These are phyloP conservation scores for human (Homo sapiens) DNA, from an alignment of 2,113 vertebrate genomes.

Conservation along the genomic window DNA sequence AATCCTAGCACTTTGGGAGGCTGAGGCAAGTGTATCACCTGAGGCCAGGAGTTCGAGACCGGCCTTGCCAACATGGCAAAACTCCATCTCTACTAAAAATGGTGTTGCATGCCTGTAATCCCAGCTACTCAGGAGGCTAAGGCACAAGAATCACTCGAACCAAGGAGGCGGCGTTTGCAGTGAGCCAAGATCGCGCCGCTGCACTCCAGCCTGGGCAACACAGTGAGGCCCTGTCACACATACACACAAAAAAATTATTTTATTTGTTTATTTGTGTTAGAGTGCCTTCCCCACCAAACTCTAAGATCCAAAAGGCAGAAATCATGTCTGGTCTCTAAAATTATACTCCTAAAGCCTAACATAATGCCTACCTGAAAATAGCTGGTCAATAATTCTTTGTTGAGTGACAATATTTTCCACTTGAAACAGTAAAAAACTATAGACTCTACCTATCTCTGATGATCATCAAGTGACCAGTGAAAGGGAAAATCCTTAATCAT, in stretches of 20 bases:
- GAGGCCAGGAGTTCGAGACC: too few species aligned
- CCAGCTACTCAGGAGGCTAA: too few species aligned
- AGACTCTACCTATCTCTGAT: background rate
- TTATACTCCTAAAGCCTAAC: background rate
- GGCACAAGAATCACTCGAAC: too few species aligned
- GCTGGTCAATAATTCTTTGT: background rate
- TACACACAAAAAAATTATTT: background rate
- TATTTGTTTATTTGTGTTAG: background rate
- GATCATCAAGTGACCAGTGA: background rate
- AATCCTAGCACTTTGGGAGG: too few species aligned
- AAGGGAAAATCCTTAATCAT: background rate
- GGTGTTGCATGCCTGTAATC: too few species aligned
- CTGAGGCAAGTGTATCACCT: too few species aligned
- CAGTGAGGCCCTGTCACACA: too few species aligned
- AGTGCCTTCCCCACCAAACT: background rate
- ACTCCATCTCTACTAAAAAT: too few species aligned
- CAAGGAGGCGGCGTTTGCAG: too few species aligned
- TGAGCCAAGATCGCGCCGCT: too few species aligned
- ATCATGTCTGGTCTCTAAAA: background rate
- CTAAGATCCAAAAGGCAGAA: background rate
- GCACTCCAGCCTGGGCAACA: too few species aligned
- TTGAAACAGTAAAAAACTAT: background rate
- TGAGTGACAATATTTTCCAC: background rate
- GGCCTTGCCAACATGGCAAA: too few species aligned
- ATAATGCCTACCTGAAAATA: background rate